Base-by-base conservation (phyloP, 1,140 invertebrate species). In the Zaprionus gabonicus region DNA sequence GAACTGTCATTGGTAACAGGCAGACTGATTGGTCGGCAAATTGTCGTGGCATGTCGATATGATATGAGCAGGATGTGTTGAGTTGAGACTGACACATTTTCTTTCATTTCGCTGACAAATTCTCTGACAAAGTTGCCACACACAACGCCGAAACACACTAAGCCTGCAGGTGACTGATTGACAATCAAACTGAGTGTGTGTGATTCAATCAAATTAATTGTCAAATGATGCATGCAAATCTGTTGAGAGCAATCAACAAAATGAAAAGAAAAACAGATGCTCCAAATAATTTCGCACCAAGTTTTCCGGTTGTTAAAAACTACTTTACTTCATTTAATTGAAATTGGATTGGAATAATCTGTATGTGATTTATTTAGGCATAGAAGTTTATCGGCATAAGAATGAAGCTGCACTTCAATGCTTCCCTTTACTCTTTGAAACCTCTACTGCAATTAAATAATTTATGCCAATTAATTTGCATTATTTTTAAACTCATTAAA, bases 11-110 rank as follows among this genome's bases (percentile, higher is more conserved):
- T 4, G 20, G 12, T 12, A 25, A 51, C 46, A 51, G 20, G 25
- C 46, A 51, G 20, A 34, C 13, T 49, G 62, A 64, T 59, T 41
- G 20, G 10, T 23, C 46, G 25, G 46, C 41, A 46, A 46, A 46
- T 46, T 46, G 41, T 17, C 41, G 17, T n/a, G n/a, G n/a, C 41
- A 17, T 46, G 41, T 17, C 41, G 41, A 46, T 46, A 17, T 46
- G n/a, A 46, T 46, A 17, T 46, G 41, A 46, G n/a, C 41, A 46
- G 41, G 41, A 46, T 46, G 41, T 38, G 36, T 38, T 38, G 36
- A 13, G 36, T 38, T 38, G 41, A 46, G 6, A 46, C 41, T 46
- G n/a, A 9, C n/a, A n/a, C n/a, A 46, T 46, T 46, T 46, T 46
- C n/a, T 4, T 15, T n/a, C n/a, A 9, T 46, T 46, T 46, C 2